These are phyloP conservation scores for Crepidodera aurea DNA, from an alignment of 2,888 invertebrate species.

Conservation along the genomic window DNA sequence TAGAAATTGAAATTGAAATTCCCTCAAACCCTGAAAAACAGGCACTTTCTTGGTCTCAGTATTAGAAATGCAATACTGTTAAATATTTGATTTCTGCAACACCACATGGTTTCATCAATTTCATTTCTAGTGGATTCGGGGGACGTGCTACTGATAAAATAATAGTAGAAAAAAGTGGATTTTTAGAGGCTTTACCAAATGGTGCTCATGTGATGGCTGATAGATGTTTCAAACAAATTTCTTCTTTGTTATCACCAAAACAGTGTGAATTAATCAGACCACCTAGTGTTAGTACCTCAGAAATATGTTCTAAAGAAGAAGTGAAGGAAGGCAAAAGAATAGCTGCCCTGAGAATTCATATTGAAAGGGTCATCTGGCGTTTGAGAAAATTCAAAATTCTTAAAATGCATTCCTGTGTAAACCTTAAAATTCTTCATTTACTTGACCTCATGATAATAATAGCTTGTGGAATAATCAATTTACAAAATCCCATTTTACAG, in stretches of 20 bases:
- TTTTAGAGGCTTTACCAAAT: slow-evolving; percentile 4
- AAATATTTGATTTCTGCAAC: slow-evolving; percentile 24
- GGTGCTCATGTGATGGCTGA: slow-evolving; percentile 19
- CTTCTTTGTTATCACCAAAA: background rate
- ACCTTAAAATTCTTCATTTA: slow-evolving; percentile 32
- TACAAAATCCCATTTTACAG: background rate
- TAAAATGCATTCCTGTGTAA: slow-evolving; percentile 42
- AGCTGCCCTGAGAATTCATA: slow-evolving; percentile 49
- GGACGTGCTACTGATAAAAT: slow-evolving; percentile 7
- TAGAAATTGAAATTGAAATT: slow-evolving; percentile 9
- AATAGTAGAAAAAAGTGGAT: slow-evolving; percentile 13
- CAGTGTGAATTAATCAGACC: slow-evolving; percentile 38
- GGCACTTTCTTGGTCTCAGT: slow-evolving; percentile 10
- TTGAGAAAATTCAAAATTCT: slow-evolving; percentile 44
- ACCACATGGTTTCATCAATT: slow-evolving; percentile 25
- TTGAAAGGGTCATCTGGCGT: slow-evolving; percentile 49
- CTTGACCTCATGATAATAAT: background rate
- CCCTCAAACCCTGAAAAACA: slow-evolving; percentile 1
- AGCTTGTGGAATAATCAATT: slow-evolving; percentile 8
- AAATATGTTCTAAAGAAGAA: slow-evolving; percentile 38
- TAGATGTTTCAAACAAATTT: slow-evolving; percentile 20
- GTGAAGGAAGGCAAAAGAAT: slow-evolving; percentile 44
- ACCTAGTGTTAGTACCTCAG: slow-evolving; percentile 37
- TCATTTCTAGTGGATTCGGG: slow-evolving; percentile 20
- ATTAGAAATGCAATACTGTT: slow-evolving; percentile 21